A percentile compares a stretch with the other conserved stretches of the same genome.
Evolutionary conservation across 64 coral and sea anemone species (phyloP).

Genomic region (Stylophora pistillata): DNA sequence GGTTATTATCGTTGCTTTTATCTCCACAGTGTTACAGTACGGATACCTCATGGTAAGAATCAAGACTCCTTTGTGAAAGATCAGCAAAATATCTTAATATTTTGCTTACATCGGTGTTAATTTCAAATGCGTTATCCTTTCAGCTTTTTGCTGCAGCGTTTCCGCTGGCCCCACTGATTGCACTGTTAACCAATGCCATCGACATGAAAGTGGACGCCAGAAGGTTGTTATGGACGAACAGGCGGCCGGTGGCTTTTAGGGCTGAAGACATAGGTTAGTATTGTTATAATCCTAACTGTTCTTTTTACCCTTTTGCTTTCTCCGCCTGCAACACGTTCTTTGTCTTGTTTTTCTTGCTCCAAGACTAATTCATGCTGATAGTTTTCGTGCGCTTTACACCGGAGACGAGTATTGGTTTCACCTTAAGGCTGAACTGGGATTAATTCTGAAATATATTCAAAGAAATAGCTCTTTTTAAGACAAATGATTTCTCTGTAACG

Average conservation of each 20-base stretch:
- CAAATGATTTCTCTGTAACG: not conserved
- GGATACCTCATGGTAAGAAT: conserved; percentile 94
- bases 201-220: conserved; percentile 91
- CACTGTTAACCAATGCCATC: conserved; percentile 87
- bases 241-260: conserved; percentile 84
- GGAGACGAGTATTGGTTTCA: too few relatives aligned
- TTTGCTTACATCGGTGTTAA: too few relatives aligned
- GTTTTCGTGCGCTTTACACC: too few relatives aligned
- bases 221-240: conserved; percentile 85
- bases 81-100: too few relatives aligned
- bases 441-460: too few relatives aligned
- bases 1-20: conserved; percentile 30
- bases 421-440: too few relatives aligned
- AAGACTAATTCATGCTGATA: too few relatives aligned
- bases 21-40: conserved; percentile 89
- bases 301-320: not conserved
- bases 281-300: not conserved
- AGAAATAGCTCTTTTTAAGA: not conserved
- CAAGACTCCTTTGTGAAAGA: not conserved
- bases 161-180: conserved; percentile 93
- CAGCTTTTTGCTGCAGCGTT: conserved; percentile 96
- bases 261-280: conserved; percentile 96
- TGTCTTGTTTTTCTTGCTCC: not conserved
- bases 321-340: not conserved
- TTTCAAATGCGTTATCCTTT: conserved; percentile 6